phyloP scores from a whole-genome alignment of 1,140 invertebrate genomes.

The Hycleus phaleratus region DNA sequence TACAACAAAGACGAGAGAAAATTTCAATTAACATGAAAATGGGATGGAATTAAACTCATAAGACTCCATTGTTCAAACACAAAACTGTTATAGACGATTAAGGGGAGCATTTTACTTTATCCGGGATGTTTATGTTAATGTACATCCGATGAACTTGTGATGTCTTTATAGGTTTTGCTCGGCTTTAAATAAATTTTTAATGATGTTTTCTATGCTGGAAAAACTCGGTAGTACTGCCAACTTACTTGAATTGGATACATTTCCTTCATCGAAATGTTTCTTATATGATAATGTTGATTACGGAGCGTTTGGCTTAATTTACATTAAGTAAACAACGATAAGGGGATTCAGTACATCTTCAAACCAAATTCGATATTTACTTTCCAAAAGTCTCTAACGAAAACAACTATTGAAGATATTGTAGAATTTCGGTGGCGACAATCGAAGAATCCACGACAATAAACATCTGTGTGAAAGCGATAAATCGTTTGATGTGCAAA shows the following conservation, averaged over 20 bases:
- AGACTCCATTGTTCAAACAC: conserved; percentile 14
- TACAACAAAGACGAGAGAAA: conserved; percentile 4
- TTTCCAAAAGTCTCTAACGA: no score
- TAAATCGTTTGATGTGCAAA: conserved; percentile 11
- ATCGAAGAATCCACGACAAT: no score
- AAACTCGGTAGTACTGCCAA: no score
- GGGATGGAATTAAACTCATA: conserved; percentile 17
- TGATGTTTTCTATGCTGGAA: no score
- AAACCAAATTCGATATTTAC: no score
- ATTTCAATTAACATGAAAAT: conserved; percentile 19
- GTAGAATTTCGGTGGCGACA: no score
- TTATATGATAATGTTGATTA: no score
- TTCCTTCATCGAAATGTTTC: no score
- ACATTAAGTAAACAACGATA: not conserved
- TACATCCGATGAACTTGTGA: conserved; percentile 10
- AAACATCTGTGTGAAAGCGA: not conserved
- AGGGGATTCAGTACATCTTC: not conserved
- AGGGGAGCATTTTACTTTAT: not conserved
- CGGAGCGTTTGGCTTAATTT: no score
- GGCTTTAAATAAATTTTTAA: not conserved
- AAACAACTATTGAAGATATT: no score
- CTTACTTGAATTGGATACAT: no score
- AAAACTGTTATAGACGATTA: conserved; percentile 12
- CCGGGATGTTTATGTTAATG: conserved; percentile 12
- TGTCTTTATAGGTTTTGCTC: conserved; percentile 8